These are phyloP conservation scores for Melanotus villosus DNA, from an alignment of 2,888 invertebrate genomes.

Conservation along the genomic window DNA sequence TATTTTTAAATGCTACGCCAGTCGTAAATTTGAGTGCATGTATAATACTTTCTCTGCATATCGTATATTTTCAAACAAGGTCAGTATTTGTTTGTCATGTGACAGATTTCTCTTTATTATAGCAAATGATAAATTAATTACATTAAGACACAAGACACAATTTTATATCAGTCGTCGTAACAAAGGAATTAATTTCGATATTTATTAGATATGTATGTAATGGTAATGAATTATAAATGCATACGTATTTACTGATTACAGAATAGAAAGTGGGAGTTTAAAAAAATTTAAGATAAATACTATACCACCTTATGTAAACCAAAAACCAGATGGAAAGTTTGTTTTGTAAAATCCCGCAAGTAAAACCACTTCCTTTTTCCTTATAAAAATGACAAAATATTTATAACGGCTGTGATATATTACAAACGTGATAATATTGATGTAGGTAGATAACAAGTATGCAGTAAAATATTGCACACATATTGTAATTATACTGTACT, in stretches of 20 bases:
- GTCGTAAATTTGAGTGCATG: too few species aligned
- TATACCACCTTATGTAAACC: slow-evolving; percentile 14
- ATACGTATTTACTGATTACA: background rate
- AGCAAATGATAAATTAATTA: background rate
- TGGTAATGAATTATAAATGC: too few species aligned
- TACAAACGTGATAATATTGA: background rate
- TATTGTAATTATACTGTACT: too few species aligned
- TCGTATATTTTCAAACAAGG: slow-evolving; percentile 1
- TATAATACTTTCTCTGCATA: slow-evolving; percentile 1
- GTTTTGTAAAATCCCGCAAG: background rate
- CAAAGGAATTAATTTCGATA: too few species aligned
- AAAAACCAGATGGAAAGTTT: slow-evolving; percentile 17
- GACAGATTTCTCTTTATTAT: background rate
- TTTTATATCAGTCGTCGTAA: too few species aligned
- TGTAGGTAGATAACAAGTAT: too few species aligned
- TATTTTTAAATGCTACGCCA: too few species aligned
- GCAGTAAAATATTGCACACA: too few species aligned
- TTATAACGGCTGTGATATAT: background rate
- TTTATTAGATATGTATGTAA: too few species aligned
- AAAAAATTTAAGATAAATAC: background rate
- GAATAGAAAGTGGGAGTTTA: slow-evolving; percentile 18
- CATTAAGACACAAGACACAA: too few species aligned
- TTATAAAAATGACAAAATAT: background rate
- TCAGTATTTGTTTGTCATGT: background rate
- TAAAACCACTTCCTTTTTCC: slow-evolving; percentile 10